Evolutionary conservation across 2,888 invertebrate genomes (phyloP), one percentile per base, ranked within the genome.

Genomic region (Spisula subtruncata): DNA sequence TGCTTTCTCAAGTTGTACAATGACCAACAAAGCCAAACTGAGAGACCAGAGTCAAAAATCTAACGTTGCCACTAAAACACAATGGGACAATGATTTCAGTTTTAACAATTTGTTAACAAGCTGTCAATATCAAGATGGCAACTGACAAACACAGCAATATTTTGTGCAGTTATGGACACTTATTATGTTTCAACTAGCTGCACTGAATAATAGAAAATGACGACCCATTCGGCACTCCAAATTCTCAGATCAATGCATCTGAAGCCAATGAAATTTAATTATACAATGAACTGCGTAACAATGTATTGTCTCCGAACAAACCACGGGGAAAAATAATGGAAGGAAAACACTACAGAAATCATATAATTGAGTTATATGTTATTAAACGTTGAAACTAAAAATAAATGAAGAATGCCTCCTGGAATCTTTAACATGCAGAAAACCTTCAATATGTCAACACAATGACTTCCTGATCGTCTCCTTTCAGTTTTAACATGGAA

Each of bases 181-280:
- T 1, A 75, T 75, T 75, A 75, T 75, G 35, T 75, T 75, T 35
- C 75, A 75, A 75, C 75, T 32, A 75, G 75, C 75, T 32, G 75
- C 75, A 75, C 29, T 75, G 75, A 75, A 75, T 75, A 75, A 75
- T 14, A 35, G 32, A 75, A 56, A 16, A 51, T 16, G 51, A 10
- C 32, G 32, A 75, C 32, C 75, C 32, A 75, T 32, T 75, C 75
- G 35, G 18, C 35, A 60, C 35, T 16, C 12, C 32, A 32, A 75
- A 75, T 35, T 75, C 29, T 32, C 16, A 32, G 75, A 75, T 75
- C 75, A 75, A 35, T 75, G 32, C 25, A 6, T 14, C 12, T 16
- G 29, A 6, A 75, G 32, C 32, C 12, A 32, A 75, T 75, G 35
- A 75, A 75, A 35, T 35, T 25, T 32, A 32, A 75, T 75, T 75